These are phyloP conservation scores for Acrocephalus scirpaceus DNA, from an alignment of 2,797 vertebrate genomes.

Conservation along the genomic window DNA sequence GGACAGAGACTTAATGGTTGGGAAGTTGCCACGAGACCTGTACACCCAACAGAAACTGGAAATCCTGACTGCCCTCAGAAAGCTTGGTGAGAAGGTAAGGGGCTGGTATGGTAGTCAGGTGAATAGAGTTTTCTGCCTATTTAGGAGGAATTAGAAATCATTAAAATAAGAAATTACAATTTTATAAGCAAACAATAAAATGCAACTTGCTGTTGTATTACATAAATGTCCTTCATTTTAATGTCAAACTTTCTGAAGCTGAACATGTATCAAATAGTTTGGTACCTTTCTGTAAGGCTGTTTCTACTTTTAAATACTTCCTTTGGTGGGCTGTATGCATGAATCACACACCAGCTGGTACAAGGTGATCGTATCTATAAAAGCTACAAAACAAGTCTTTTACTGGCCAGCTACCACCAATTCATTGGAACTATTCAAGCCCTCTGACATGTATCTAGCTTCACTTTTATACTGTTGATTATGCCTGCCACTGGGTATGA, in stretches of 20 bases:
- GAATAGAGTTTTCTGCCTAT: background rate
- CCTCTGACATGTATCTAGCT: background rate
- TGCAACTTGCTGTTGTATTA: background rate
- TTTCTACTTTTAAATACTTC: background rate
- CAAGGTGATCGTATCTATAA: background rate
- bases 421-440: background rate
- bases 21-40: slow-evolving; percentile 85
- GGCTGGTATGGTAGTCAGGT: background rate
- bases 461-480: background rate
- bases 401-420: background rate
- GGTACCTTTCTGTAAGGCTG: background rate
- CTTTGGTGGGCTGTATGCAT: background rate
- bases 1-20: slow-evolving; percentile 96
- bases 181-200: background rate
- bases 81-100: slow-evolving; percentile 93
- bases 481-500: background rate
- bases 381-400: background rate
- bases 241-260: background rate
- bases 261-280: background rate
- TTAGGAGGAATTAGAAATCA: background rate
- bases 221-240: background rate
- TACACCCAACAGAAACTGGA: slow-evolving; percentile 95
- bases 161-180: background rate
- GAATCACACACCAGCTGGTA: background rate
- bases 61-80: slow-evolving; percentile 93